Conservation (phyloP, 2,888 invertebrate species). For the Scrobipalpa costella region DNA sequence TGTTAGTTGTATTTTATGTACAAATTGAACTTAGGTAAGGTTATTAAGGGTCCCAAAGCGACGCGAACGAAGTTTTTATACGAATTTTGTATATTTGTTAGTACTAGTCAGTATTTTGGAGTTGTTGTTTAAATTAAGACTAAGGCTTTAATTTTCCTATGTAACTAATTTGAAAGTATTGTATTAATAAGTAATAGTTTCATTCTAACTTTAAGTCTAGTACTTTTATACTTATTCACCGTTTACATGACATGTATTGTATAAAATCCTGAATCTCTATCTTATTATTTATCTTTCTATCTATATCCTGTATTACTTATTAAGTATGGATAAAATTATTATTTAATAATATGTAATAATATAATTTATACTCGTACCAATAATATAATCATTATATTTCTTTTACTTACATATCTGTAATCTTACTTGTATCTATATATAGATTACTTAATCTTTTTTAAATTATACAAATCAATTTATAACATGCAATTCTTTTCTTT, state of each 20-base stretch:
- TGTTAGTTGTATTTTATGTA: constrained; percentile 10
- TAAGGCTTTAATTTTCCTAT: constrained; percentile 40
- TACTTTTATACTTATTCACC: not conserved
- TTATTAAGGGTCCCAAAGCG: constrained; percentile 37
- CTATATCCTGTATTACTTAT: not conserved
- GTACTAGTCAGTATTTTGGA: constrained; percentile 60
- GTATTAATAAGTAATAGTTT: not conserved
- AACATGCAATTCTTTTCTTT: too few species aligned
- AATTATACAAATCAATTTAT: too few species aligned
- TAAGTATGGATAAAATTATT: too few species aligned
- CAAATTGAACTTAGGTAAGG: constrained; percentile 19
- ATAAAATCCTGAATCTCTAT: not conserved
- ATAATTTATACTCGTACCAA: too few species aligned
- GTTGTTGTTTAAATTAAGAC: constrained; percentile 32
- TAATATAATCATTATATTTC: too few species aligned
- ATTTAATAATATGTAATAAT: too few species aligned
- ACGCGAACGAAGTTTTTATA: constrained; percentile 35
- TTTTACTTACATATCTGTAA: too few species aligned
- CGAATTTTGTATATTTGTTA: constrained; percentile 41
- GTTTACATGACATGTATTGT: not conserved
- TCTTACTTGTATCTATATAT: too few species aligned
- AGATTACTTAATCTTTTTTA: too few species aligned
- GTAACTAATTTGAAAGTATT: constrained; percentile 19
- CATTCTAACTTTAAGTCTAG: not conserved
- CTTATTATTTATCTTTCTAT: not conserved